A percentile compares a stretch with the other conserved stretches of the same genome.
Conservation (phyloP, 2,888 invertebrate species). For the Ferdinandea cuprea region DNA sequence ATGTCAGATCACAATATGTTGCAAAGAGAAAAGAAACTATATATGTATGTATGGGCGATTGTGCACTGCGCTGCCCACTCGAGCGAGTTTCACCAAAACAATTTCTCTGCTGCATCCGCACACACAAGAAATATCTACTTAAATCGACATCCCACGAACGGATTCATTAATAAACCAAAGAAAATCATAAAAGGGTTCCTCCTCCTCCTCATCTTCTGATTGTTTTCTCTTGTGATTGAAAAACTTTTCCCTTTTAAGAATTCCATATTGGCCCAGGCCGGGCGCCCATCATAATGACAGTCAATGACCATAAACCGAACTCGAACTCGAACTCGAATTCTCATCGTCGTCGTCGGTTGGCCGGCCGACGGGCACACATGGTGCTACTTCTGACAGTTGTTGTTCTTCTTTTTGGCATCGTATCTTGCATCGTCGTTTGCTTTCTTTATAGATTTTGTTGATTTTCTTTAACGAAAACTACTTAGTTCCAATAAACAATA, state of each 20-base stretch:
- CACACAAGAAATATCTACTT: constrained; percentile 7
- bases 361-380: constrained; percentile 54
- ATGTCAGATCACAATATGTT: not conserved
- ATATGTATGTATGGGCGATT: not conserved
- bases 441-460: constrained; percentile 26
- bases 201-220: not conserved
- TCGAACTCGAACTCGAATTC: no score
- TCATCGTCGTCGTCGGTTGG: not conserved
- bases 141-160: constrained; percentile 49
- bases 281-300: constrained; percentile 50
- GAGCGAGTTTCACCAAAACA: constrained; percentile 50
- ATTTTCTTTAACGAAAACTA: constrained; percentile 59
- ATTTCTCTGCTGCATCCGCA: constrained; percentile 14
- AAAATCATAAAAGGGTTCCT: constrained; percentile 48
- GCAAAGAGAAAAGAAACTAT: not conserved
- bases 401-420: constrained; percentile 14
- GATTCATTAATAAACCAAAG: constrained; percentile 51
- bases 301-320: constrained; percentile 58
- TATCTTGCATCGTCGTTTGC: no score
- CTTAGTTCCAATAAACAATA: constrained; percentile 63
- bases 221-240: constrained; percentile 47
- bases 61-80: constrained; percentile 23
- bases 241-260: constrained; percentile 59
- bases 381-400: constrained; percentile 9
- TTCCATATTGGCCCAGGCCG: constrained; percentile 48